phyloP scores from a whole-genome alignment of 2,888 invertebrate genomes.

The Lutraria lutraria region DNA sequence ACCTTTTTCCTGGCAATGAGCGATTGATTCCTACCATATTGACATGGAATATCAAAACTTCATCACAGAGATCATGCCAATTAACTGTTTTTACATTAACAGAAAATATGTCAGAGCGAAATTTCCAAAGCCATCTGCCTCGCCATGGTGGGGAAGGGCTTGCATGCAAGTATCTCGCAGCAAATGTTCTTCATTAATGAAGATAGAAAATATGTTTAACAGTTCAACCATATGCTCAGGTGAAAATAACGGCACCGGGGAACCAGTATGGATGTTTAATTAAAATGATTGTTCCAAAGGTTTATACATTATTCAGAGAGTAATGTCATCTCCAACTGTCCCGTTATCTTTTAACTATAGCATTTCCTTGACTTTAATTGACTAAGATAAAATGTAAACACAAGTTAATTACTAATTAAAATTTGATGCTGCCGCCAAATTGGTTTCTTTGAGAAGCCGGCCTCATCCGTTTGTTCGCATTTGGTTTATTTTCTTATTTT shows the following conservation, averaged over 20 bases:
- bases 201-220: conserved; percentile 48
- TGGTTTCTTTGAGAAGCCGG: conserved; percentile 62
- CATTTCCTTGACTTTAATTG: conserved; percentile 54
- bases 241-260: conserved; percentile 21
- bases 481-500: conserved; percentile 51
- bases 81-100: conserved; percentile 39
- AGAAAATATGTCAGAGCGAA: conserved; percentile 36
- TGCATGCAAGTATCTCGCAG: conserved; percentile 34
- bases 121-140: conserved; percentile 33
- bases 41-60: not conserved
- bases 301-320: conserved; percentile 40
- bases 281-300: conserved; percentile 31
- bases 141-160: not conserved
- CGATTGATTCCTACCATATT: not conserved
- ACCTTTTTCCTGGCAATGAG: not conserved
- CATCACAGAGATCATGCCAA: not conserved
- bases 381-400: conserved; percentile 65
- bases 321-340: conserved; percentile 26
- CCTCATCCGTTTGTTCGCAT: conserved; percentile 58
- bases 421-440: conserved; percentile 61
- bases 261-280: conserved; percentile 31
- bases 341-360: conserved; percentile 42
- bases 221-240: conserved; percentile 50
- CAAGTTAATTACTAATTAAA: conserved; percentile 60
- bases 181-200: conserved; percentile 35